Percentiles rank a stretch among this genome's conserved stretches.
phyloP scores from a whole-genome alignment of 2,888 invertebrate genomes.

The Ichneumon xanthorius region DNA sequence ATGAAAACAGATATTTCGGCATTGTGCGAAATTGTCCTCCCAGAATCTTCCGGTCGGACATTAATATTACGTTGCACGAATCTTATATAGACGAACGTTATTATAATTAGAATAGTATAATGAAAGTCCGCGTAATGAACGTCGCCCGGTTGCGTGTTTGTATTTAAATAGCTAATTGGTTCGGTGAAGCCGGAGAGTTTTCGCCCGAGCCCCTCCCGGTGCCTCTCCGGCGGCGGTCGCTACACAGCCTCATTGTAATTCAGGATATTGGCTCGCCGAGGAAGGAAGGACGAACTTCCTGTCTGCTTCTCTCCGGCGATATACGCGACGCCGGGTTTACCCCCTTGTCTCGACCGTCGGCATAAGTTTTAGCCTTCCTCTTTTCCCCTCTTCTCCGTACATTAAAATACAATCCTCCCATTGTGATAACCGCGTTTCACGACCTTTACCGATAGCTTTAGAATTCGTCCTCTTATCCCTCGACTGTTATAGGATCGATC shows the following conservation, averaged over 20 bases:
- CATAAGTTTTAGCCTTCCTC: slow-evolving; percentile 3
- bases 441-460: slow-evolving; percentile 14
- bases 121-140: slow-evolving; percentile 21
- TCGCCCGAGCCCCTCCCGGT: not conserved
- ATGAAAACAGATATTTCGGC: not conserved
- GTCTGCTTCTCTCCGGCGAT: slow-evolving; percentile 66
- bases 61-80: slow-evolving; percentile 5
- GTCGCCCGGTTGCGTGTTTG: slow-evolving; percentile 49
- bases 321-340: slow-evolving; percentile 28
- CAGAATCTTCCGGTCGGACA: slow-evolving; percentile 7
- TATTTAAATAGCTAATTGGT: slow-evolving; percentile 79
- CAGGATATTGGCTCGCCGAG: slow-evolving; percentile 81
- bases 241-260: slow-evolving; percentile 79
- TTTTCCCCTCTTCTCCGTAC: not conserved
- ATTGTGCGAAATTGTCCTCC: not conserved
- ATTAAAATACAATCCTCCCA: slow-evolving; percentile 7
- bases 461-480: slow-evolving; percentile 2
- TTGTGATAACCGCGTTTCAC: slow-evolving; percentile 1
- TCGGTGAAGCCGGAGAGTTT: slow-evolving; percentile 64
- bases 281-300: slow-evolving; percentile 79
- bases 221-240: not conserved
- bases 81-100: not conserved
- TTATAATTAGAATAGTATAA: slow-evolving; percentile 50
- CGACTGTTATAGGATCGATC: not conserved
- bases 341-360: slow-evolving; percentile 67